Percentiles rank a stretch among this genome's conserved stretches.
These are phyloP conservation scores for Amblyraja radiata DNA, from an alignment of 2,797 vertebrate species.

Conservation along the genomic window DNA sequence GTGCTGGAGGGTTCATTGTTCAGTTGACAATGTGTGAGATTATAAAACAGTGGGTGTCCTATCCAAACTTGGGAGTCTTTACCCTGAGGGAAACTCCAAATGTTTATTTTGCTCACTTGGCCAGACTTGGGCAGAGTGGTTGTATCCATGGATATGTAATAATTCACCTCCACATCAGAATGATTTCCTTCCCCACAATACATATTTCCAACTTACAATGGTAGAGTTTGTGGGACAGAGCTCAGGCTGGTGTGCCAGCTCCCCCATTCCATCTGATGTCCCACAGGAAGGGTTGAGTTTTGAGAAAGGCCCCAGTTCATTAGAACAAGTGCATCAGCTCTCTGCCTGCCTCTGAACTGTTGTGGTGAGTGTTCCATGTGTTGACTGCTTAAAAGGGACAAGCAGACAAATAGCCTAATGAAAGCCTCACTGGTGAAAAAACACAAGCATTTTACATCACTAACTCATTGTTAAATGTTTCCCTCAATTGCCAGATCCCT, in stretches of 20 bases:
- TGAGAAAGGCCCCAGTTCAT: not conserved
- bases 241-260: not conserved
- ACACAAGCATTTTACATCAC: not conserved
- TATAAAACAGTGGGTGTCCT: not conserved
- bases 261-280: not conserved
- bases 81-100: not conserved
- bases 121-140: not conserved
- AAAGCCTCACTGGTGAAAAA: not conserved
- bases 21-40: not conserved
- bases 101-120: not conserved
- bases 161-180: not conserved
- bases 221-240: not conserved
- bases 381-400: not conserved
- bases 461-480: conserved; percentile 14
- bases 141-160: not conserved
- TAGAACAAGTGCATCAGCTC: not conserved
- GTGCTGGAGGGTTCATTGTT: not conserved
- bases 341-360: not conserved
- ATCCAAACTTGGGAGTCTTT: not conserved
- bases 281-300: not conserved
- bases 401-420: conserved; percentile 7
- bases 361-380: not conserved
- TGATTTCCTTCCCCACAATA: not conserved
- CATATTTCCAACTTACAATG: not conserved
- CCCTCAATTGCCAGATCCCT: conserved; percentile 1